Percentiles rank a stretch among this genome's conserved stretches.
Conservation (phyloP, 2,888 invertebrate genomes). For the Scaeva pyrastri region DNA sequence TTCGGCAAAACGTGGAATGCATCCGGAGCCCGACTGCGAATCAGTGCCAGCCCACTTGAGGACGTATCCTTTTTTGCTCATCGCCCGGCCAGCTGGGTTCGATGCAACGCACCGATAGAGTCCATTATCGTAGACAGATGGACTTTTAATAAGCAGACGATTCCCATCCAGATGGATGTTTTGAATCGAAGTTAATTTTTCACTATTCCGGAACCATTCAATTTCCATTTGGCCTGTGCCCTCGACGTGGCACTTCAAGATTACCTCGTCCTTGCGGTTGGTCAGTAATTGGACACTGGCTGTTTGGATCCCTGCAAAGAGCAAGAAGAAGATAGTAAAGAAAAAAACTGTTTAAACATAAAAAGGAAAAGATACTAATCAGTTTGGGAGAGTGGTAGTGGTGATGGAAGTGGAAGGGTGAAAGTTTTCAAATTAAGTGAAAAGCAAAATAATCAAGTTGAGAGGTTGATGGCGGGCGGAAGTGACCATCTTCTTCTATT, state of each 20-base stretch:
- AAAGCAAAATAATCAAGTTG: constrained; percentile 61
- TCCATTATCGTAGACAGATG: constrained; percentile 86
- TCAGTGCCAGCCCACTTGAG: constrained; percentile 77
- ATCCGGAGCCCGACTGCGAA: constrained; percentile 77
- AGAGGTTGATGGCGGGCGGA: constrained; percentile 6
- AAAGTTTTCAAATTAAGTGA: constrained; percentile 71
- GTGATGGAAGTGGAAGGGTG: not conserved
- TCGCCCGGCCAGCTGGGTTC: constrained; percentile 87
- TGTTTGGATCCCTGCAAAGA: constrained; percentile 80
- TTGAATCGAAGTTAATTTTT: constrained; percentile 86
- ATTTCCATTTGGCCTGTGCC: constrained; percentile 80
- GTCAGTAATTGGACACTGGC: constrained; percentile 81
- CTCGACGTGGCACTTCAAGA: constrained; percentile 82
- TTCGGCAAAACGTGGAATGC: constrained; percentile 79
- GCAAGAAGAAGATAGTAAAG: constrained; percentile 8
- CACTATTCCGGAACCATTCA: constrained; percentile 85
- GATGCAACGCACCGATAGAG: constrained; percentile 89
- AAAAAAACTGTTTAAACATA: constrained; percentile 33
- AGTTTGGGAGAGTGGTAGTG: not conserved
- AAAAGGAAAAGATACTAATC: constrained; percentile 49
- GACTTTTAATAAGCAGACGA: constrained; percentile 81
- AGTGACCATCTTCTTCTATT: constrained; percentile 22
- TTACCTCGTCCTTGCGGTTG: constrained; percentile 80
- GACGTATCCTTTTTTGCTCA: constrained; percentile 81
- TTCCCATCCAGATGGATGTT: constrained; percentile 86